Conservation (phyloP, 2,888 invertebrate genomes). For the Masnerella sp. region DNA sequence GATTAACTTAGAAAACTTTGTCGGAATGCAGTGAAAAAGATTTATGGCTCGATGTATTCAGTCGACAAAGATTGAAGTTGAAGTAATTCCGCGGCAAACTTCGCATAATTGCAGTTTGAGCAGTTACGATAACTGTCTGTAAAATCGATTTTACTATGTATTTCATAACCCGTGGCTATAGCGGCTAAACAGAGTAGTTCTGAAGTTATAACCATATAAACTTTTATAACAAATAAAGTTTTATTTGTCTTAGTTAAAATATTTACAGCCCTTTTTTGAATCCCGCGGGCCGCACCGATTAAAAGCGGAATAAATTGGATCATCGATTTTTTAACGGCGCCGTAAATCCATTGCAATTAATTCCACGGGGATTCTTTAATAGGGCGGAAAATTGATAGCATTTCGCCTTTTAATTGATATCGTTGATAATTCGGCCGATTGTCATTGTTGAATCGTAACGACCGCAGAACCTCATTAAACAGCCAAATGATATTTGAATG, state of each 20-base stretch:
- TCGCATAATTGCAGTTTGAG: conserved; percentile 33
- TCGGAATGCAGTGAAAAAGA: too few species aligned
- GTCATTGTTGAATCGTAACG: conserved; percentile 10
- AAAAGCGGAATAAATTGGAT: conserved; percentile 32
- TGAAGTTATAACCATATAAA: conserved; percentile 35
- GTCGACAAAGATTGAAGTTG: conserved; percentile 20
- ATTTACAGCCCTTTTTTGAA: conserved; percentile 27
- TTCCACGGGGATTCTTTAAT: conserved; percentile 22
- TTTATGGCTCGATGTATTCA: conserved; percentile 9
- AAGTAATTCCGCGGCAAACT: conserved; percentile 27
- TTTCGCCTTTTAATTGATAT: conserved; percentile 28
- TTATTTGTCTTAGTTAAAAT: conserved; percentile 40
- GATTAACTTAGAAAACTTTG: too few species aligned
- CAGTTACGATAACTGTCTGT: conserved; percentile 24
- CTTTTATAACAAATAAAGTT: conserved; percentile 44
- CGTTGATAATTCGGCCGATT: conserved; percentile 25
- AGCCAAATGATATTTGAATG: conserved; percentile 5
- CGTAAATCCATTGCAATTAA: conserved; percentile 41
- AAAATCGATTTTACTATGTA: conserved; percentile 26
- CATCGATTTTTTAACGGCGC: conserved; percentile 32
- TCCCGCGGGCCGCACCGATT: conserved; percentile 3
- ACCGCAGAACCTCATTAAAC: conserved; percentile 17
- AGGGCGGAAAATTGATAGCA: conserved; percentile 28
- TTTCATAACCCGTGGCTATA: conserved; percentile 33
- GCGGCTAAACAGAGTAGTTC: conserved; percentile 22